Conservation (phyloP, 2,113 vertebrate genomes). For the Strix aluco region DNA sequence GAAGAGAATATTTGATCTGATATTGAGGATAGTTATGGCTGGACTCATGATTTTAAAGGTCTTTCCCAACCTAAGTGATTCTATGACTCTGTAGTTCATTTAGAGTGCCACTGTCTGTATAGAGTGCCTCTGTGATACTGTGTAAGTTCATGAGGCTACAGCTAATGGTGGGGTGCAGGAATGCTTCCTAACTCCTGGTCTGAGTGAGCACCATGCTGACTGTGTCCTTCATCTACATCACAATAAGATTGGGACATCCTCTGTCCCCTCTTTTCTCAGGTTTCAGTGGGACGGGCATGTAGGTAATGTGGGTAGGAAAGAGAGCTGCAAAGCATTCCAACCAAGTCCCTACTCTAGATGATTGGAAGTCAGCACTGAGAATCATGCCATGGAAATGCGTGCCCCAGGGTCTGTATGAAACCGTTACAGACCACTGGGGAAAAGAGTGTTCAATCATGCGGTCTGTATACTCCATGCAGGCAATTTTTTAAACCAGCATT, state of each 20-base stretch:
- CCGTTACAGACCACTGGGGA: too few species aligned
- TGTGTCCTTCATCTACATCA: rapidly evolving
- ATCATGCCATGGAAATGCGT: rapidly evolving
- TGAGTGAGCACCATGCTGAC: neutral
- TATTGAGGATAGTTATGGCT: neutral
- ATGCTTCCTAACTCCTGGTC: neutral
- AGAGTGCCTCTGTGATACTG: neutral
- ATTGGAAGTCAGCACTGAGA: neutral
- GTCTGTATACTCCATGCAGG: neutral
- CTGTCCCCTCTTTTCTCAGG: neutral
- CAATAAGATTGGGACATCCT: rapidly evolving
- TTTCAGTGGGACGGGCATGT: neutral
- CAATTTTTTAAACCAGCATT: neutral
- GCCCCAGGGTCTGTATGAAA: neutral
- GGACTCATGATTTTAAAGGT: neutral
- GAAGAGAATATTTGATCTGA: neutral
- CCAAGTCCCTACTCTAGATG: too few species aligned
- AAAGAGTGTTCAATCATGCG: rapidly evolving
- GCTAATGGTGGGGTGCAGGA: neutral
- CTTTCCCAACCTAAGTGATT: neutral
- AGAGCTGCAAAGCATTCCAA: neutral
- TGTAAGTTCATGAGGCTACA: neutral
- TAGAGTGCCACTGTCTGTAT: neutral
- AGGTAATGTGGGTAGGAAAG: too few species aligned
- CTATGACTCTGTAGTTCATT: neutral